phyloP scores from a whole-genome alignment of 2,797 vertebrate species.

The Mycteria americana region DNA sequence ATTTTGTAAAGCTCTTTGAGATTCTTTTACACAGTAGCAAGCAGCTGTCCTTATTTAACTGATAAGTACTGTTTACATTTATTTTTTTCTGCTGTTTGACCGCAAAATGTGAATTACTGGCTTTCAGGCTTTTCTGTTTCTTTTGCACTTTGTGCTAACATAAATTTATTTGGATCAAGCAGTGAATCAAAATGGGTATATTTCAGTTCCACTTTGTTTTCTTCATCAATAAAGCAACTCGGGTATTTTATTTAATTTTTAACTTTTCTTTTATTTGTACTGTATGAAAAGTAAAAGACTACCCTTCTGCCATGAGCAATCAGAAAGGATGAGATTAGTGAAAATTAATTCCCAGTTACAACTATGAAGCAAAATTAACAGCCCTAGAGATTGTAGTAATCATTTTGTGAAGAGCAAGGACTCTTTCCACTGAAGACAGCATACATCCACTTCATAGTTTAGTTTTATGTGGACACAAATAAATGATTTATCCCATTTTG shows the following conservation, averaged over 20 bases:
- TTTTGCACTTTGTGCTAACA: not conserved
- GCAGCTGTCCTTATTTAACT: conserved; percentile 5
- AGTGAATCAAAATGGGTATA: not conserved
- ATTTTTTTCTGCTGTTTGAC: not conserved
- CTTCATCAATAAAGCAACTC: not conserved
- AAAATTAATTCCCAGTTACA: not conserved
- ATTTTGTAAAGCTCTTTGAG: not conserved
- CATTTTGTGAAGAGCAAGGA: not conserved
- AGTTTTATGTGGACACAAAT: not conserved
- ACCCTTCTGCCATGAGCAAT: not conserved
- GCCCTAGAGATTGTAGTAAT: not conserved
- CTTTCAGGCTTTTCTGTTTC: not conserved
- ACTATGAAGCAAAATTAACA: not conserved
- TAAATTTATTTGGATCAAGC: not conserved
- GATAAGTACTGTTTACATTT: not conserved
- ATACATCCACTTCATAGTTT: not conserved
- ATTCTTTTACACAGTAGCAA: not conserved
- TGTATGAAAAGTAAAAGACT: not conserved
- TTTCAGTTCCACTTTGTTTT: not conserved
- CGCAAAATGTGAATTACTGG: not conserved
- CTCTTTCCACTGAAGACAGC: not conserved
- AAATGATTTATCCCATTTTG: not conserved
- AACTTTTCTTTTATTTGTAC: not conserved
- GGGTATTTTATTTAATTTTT: not conserved
- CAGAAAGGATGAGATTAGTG: not conserved